Evolutionary conservation across 2,797 vertebrate genomes (phyloP).

Genomic region (Columba guinea): DNA sequence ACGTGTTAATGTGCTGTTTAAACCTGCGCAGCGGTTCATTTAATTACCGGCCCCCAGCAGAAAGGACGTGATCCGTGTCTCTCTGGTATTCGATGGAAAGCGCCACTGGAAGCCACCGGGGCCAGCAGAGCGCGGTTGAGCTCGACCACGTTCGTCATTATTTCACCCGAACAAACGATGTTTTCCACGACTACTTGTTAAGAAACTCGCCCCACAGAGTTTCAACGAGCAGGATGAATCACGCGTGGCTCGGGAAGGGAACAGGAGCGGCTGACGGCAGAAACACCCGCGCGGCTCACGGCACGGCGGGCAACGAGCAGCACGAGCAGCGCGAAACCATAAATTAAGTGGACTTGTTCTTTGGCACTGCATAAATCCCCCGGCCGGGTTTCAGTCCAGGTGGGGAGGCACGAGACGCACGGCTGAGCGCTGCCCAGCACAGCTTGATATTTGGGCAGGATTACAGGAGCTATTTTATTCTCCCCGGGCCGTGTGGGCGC

Average conservation of each 20-base stretch:
- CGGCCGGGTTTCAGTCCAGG: background rate
- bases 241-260: background rate
- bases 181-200: rapidly evolving
- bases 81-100: background rate
- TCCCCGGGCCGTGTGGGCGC: background rate
- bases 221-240: background rate
- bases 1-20: rapidly evolving
- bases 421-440: background rate
- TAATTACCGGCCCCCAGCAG: background rate
- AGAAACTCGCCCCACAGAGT: background rate
- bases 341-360: background rate
- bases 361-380: background rate
- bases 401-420: rapidly evolving
- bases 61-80: rapidly evolving
- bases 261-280: background rate
- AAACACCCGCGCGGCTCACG: rapidly evolving
- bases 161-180: background rate
- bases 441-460: rapidly evolving
- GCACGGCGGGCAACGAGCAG: background rate
- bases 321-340: background rate
- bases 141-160: background rate
- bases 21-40: rapidly evolving
- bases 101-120: background rate
- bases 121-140: background rate
- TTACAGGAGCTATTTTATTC: background rate